Evolutionary conservation across 2,797 vertebrate species (phyloP).

Genomic region (Periparus ater): DNA sequence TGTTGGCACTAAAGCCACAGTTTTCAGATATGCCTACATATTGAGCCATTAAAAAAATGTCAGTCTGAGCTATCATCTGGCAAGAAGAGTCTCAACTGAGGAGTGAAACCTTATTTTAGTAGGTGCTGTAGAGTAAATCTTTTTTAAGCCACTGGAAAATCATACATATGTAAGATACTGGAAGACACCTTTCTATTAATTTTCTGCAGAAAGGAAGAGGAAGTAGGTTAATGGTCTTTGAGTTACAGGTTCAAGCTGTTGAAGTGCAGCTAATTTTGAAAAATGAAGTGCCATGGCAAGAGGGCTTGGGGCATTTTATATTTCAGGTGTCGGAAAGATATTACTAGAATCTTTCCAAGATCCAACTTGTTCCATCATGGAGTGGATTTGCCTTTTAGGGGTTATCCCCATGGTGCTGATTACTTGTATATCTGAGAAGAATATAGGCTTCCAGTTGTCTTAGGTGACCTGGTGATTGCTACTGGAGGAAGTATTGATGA

Average conservation of each 20-base stretch:
- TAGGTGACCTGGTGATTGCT: background rate
- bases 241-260: background rate
- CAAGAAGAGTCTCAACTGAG: conserved; percentile 27
- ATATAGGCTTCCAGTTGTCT: background rate
- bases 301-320: background rate
- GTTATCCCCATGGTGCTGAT: background rate
- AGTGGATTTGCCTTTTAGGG: background rate
- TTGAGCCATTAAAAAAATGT: conserved; percentile 17
- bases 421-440: background rate
- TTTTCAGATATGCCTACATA: conserved; percentile 47
- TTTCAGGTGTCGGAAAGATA: background rate
- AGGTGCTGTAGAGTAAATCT: background rate
- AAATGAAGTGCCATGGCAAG: background rate
- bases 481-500: background rate
- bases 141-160: conserved; percentile 14
- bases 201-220: background rate
- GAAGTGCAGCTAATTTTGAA: background rate
- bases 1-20: conserved; percentile 34
- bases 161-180: background rate
- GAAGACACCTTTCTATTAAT: background rate
- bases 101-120: conserved; percentile 50
- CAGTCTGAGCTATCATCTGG: conserved; percentile 36
- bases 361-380: background rate
- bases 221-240: background rate
- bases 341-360: background rate